These are phyloP conservation scores for Pseudoips prasinana DNA, from an alignment of 2,888 invertebrate species.

Conservation along the genomic window DNA sequence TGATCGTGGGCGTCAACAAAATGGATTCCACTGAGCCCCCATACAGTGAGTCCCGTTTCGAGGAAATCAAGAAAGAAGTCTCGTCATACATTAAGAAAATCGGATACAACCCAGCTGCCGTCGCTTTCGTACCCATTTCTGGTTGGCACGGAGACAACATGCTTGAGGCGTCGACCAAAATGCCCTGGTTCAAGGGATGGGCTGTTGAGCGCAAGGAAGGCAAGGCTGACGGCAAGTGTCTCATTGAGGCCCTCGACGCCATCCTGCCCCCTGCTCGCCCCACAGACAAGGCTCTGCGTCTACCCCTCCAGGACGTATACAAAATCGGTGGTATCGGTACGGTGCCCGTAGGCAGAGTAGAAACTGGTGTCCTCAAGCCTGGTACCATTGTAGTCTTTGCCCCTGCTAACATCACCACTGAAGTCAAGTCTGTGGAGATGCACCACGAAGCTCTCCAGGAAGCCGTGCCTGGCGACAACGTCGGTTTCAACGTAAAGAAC, in stretches of 20 bases:
- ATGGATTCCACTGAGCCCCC: slow-evolving; percentile 99
- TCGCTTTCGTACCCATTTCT: slow-evolving; percentile 99
- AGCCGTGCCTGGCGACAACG: slow-evolving; percentile 99
- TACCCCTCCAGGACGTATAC: slow-evolving; percentile 99
- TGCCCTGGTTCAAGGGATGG: slow-evolving; percentile 99
- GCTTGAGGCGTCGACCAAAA: slow-evolving; percentile 97
- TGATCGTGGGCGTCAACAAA: slow-evolving; percentile 99
- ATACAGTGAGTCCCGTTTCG: slow-evolving; percentile 96
- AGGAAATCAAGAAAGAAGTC: slow-evolving; percentile 99
- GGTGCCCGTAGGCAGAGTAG: slow-evolving; percentile 99
- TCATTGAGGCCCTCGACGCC: slow-evolving; percentile 98
- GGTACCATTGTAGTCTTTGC: slow-evolving; percentile 99
- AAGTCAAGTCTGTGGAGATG: slow-evolving; percentile 99
- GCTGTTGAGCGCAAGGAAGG: slow-evolving; percentile 96
- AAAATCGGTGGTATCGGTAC: slow-evolving; percentile 99
- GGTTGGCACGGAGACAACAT: slow-evolving; percentile 99
- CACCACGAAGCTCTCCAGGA: slow-evolving; percentile 99
- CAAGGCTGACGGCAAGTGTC: slow-evolving; percentile 96
- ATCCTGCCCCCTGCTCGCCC: slow-evolving; percentile 97
- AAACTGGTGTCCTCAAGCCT: slow-evolving; percentile 98
- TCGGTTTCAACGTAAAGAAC: slow-evolving; percentile 99
- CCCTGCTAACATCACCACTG: slow-evolving; percentile 97
- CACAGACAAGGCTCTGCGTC: slow-evolving; percentile 98
- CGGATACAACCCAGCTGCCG: slow-evolving; percentile 98
- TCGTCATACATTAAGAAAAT: slow-evolving; percentile 99